Conservation (phyloP, 2,888 invertebrate genomes). For the Girardia tigrina region DNA sequence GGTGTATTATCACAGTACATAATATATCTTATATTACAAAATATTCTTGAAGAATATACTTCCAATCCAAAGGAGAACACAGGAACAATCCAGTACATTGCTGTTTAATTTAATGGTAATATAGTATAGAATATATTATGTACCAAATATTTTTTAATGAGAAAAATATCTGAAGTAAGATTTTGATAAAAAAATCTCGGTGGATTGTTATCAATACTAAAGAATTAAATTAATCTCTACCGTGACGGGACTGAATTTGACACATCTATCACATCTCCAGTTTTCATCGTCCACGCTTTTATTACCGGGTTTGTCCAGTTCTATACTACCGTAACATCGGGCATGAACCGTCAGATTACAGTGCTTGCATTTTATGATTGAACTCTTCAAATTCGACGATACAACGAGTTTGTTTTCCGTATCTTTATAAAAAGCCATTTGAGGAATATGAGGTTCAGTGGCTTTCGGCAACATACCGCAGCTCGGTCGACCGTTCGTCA, state of each 20-base stretch:
- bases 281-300: background rate
- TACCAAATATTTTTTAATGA: too few relatives aligned
- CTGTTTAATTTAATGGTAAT: too few relatives aligned
- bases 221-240: too few relatives aligned
- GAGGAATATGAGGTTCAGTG: constrained; percentile 28
- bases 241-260: background rate
- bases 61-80: too few relatives aligned
- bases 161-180: too few relatives aligned
- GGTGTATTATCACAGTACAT: too few relatives aligned
- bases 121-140: too few relatives aligned
- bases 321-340: constrained; percentile 29
- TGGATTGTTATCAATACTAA: too few relatives aligned
- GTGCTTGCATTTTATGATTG: constrained; percentile 1
- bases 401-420: constrained; percentile 16
- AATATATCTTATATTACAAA: too few relatives aligned
- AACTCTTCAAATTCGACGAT: background rate
- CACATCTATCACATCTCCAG: constrained; percentile 30
- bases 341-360: constrained; percentile 29
- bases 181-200: too few relatives aligned
- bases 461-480: background rate
- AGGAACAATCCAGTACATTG: too few relatives aligned
- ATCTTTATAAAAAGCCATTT: constrained; percentile 27
- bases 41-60: too few relatives aligned
- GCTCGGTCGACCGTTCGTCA: constrained; percentile 1
- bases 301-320: background rate